These are phyloP conservation scores for Narcine bancroftii DNA, from an alignment of 2,113 vertebrate species.

Conservation along the genomic window DNA sequence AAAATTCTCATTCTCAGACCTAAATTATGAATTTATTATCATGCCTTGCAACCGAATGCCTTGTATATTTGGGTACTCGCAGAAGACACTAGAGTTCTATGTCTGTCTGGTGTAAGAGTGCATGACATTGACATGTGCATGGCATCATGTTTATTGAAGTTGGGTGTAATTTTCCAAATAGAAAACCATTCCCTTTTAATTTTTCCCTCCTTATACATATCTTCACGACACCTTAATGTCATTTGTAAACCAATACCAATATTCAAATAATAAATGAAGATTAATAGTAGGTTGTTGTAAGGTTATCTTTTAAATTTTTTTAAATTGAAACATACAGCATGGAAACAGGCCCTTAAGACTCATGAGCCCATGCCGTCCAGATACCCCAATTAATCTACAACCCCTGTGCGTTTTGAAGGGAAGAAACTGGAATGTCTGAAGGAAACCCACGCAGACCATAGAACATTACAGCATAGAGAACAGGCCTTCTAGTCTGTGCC, in stretches of 20 bases:
- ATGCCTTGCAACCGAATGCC: not conserved
- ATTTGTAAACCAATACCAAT: not conserved
- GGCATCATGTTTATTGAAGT: not conserved
- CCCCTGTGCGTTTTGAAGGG: no score
- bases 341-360: no score
- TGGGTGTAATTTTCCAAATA: not conserved
- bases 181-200: not conserved
- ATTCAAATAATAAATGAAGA: not conserved
- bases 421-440: no score
- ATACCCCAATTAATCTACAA: no score
- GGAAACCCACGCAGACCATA: no score
- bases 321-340: no score
- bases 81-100: not conserved
- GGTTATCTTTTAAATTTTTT: not conserved
- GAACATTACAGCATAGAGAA: no score
- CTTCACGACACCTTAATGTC: not conserved
- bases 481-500: no score
- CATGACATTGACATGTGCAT: not conserved
- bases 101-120: not conserved
- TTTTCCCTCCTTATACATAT: not conserved
- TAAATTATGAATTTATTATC: not conserved
- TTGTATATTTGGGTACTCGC: not conserved
- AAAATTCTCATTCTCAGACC: no score
- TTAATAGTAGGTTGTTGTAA: not conserved
- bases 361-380: no score